These are phyloP conservation scores for Pseudomyrmex dendroicus DNA, from an alignment of 1,140 invertebrate species.

Conservation along the genomic window DNA sequence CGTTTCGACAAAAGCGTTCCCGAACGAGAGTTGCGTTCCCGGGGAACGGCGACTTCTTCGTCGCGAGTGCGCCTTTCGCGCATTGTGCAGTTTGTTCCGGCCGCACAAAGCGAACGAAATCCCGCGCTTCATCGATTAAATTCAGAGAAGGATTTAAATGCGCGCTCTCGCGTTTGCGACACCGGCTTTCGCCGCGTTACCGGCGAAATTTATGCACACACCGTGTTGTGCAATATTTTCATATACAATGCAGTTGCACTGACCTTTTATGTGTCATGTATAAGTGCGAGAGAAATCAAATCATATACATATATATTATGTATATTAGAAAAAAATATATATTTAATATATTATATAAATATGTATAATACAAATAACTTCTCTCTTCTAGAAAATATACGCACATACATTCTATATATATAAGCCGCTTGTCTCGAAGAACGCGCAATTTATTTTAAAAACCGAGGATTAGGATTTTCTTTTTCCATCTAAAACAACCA, in stretches of 20 bases:
- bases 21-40: background rate
- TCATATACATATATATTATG: too few species aligned
- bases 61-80: constrained; percentile 24
- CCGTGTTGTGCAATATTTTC: background rate
- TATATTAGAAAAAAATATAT: too few species aligned
- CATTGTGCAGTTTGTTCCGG: constrained; percentile 36
- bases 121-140: constrained; percentile 38
- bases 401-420: background rate
- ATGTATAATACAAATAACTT: too few species aligned
- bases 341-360: too few species aligned
- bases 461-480: background rate
- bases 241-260: too few species aligned
- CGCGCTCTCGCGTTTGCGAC: constrained; percentile 2
- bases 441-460: background rate
- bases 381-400: too few species aligned
- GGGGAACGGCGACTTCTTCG: background rate
- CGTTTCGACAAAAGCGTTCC: constrained; percentile 32
- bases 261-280: too few species aligned
- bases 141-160: constrained; percentile 20
- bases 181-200: constrained; percentile 13
- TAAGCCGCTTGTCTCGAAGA: too few species aligned
- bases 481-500: too few species aligned
- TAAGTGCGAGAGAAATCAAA: too few species aligned
- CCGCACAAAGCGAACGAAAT: constrained; percentile 38
- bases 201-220: background rate